Percentiles rank a stretch among this genome's conserved stretches.
Conservation (phyloP, 2,113 vertebrate genomes). For the Cyphomyrus plagiostoma region DNA sequence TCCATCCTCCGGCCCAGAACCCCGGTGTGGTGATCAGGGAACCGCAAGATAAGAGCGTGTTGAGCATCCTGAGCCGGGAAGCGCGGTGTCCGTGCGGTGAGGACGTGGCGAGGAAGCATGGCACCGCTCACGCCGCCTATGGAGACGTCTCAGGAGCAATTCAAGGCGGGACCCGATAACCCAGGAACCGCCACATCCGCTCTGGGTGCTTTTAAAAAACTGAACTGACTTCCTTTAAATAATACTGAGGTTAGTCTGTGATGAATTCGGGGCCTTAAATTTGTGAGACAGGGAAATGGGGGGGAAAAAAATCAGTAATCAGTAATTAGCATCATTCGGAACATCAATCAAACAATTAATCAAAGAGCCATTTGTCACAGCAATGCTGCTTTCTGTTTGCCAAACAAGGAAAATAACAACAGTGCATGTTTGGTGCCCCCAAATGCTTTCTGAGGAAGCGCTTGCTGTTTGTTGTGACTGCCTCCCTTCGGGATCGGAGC, state of each 20-base stretch:
- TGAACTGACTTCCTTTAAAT: background rate
- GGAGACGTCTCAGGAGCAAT: background rate
- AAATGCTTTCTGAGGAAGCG: background rate
- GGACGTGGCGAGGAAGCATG: conserved; percentile 17
- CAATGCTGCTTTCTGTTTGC: background rate
- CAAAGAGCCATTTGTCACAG: background rate
- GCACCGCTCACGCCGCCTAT: background rate
- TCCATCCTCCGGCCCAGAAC: conserved; percentile 28
- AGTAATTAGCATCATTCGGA: background rate
- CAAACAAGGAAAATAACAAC: background rate
- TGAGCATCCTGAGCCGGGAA: background rate
- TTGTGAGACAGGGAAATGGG: background rate
- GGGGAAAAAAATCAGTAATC: background rate
- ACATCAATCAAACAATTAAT: background rate
- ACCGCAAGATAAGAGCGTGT: background rate
- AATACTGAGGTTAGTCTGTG: background rate
- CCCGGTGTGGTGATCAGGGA: background rate
- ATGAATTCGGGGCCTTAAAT: background rate
- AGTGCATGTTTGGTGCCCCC: background rate
- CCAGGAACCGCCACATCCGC: background rate
- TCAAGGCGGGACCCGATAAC: background rate
- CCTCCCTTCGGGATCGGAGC: background rate
- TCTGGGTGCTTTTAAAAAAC: background rate
- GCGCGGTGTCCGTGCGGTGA: no score
- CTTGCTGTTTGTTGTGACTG: background rate